Evolutionary conservation across 2,113 vertebrate genomes (phyloP), one percentile per base, ranked within the genome.

Genomic region (Otis tarda): DNA sequence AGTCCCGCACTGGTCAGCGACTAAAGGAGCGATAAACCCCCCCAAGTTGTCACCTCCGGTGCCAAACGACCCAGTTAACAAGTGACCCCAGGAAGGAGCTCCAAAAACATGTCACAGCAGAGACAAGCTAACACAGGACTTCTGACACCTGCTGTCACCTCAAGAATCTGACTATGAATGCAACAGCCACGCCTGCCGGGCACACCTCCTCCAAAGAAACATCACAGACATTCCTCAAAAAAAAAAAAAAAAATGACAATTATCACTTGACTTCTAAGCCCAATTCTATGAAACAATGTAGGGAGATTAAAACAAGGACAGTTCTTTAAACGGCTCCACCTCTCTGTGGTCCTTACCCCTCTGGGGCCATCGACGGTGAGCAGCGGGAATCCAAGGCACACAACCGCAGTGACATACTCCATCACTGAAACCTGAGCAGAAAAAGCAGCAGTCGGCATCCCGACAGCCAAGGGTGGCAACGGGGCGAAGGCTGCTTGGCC

Each of bases 321-420:
- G 27, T 0, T 65, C 19, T 35, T 49, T 2, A 25, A n/a, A 6
- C 4, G 41, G 19, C 31, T 65, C 55, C 64, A 9, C 1, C 21
- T 53, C 27, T 19, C 52, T 45, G 53, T 37, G 27, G 3, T 30
- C 61, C 98, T 98, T 98, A 99, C 99, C 98, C 99, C 99, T 98
- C 99, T 97, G 63, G 99, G 98, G 14, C 99, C 99, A 6, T 98
- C 99, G 77, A 99, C 98, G 0, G 99, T 99, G 77, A 99, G 98
- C 49, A 99, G 98, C 1, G 99, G 99, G 93, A 99, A 99, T 39
- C 99, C 99, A 45, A 99, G 98, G 97, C 99, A 99, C 78, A 99
- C 98, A 14, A 99, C 98, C 1, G 99, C 99, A 1, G 99, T 99
- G 93, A 99, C 98, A 7, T 99, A 99, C 69, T 99, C 99, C 98